Evolutionary conservation across 1,140 invertebrate genomes (phyloP).

Genomic region (Leptinotarsa texana): DNA sequence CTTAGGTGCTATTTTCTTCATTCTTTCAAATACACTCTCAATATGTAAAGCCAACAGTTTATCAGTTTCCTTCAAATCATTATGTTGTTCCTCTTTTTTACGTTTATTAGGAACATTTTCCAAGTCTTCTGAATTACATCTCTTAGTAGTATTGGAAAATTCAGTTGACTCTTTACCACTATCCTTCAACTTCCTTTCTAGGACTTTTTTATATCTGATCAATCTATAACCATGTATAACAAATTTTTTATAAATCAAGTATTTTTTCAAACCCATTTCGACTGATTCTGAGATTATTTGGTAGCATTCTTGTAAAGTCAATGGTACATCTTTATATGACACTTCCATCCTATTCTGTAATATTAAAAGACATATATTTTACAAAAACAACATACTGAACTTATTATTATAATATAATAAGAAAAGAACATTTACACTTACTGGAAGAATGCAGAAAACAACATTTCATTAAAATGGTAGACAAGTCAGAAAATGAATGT

Average conservation of each 20-base stretch:
- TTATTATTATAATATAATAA: no score
- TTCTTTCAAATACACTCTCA: conserved; percentile 27
- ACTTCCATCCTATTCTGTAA: conserved; percentile 51
- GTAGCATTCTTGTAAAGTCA: conserved; percentile 52
- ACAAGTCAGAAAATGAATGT: no score
- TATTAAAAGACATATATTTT: no score
- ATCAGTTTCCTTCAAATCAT: background rate
- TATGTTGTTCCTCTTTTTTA: background rate
- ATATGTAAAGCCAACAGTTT: conserved; percentile 8
- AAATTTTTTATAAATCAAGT: conserved; percentile 49
- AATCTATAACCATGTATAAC: conserved; percentile 43
- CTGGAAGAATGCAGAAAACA: no score
- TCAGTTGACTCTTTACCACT: background rate
- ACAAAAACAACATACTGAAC: no score
- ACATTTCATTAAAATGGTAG: no score
- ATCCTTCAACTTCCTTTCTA: conserved; percentile 21
- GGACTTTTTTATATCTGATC: conserved; percentile 28
- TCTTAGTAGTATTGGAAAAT: conserved; percentile 13
- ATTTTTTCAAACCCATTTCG: conserved; percentile 39
- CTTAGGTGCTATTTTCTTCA: conserved; percentile 32
- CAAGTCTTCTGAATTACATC: background rate
- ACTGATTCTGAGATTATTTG: conserved; percentile 37
- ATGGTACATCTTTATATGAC: conserved; percentile 35
- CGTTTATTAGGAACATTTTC: background rate
- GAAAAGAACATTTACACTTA: no score